Conservation (phyloP, 1,140 invertebrate genomes). For the Leptinotarsa lineolata region DNA sequence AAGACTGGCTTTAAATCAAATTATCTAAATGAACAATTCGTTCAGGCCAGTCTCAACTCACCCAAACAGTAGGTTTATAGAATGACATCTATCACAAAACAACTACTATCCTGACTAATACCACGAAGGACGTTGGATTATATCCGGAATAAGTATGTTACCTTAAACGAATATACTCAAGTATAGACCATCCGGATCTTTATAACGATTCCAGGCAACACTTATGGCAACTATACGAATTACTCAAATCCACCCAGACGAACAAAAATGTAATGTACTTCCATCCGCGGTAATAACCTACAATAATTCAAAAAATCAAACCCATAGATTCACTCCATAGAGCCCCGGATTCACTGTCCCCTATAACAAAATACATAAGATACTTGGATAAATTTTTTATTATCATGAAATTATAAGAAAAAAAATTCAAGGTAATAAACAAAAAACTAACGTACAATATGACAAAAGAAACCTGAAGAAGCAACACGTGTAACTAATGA, state of each 20-base stretch:
- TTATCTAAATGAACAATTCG: too few relatives aligned
- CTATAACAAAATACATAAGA: background rate
- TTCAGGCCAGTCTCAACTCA: too few relatives aligned
- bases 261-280: background rate
- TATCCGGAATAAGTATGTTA: too few relatives aligned
- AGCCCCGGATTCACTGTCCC: background rate
- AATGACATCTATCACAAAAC: too few relatives aligned
- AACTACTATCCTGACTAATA: too few relatives aligned
- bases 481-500: background rate
- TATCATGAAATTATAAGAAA: background rate
- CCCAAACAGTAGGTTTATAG: too few relatives aligned
- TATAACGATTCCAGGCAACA: background rate
- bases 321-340: background rate
- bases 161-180: background rate
- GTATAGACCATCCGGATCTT: background rate
- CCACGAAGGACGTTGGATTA: too few relatives aligned
- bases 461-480: background rate
- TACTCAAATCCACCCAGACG: background rate
- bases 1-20: too few relatives aligned
- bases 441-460: background rate
- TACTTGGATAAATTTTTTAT: background rate
- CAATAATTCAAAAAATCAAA: background rate
- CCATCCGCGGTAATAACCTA: background rate
- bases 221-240: background rate
- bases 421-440: background rate